Percentiles rank a stretch among this genome's conserved stretches.
These are phyloP conservation scores for Drymonia ruficornis DNA, from an alignment of 2,888 invertebrate species.

Conservation along the genomic window DNA sequence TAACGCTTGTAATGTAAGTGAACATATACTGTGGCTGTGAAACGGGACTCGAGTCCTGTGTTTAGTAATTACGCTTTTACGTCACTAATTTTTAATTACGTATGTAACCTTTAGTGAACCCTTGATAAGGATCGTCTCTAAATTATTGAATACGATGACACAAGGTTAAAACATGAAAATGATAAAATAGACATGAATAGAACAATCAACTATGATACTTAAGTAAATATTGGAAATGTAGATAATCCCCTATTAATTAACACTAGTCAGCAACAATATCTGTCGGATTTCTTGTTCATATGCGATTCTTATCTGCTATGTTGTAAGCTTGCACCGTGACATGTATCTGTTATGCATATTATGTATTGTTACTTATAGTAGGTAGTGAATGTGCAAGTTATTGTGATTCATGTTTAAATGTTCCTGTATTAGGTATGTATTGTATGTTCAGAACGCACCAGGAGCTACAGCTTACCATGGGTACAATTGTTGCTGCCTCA, in stretches of 20 bases:
- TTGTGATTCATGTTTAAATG: conserved; percentile 20
- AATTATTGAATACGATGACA: conserved; percentile 27
- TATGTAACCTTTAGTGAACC: conserved; percentile 44
- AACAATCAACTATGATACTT: background rate
- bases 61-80: conserved; percentile 77
- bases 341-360: conserved; percentile 1
- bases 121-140: conserved; percentile 35
- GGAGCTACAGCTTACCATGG: conserved; percentile 18
- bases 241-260: conserved; percentile 53
- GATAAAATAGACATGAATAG: background rate
- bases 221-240: conserved; percentile 9
- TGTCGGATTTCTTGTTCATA: conserved; percentile 26
- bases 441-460: background rate
- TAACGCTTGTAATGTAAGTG: conserved; percentile 75
- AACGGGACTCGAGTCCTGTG: conserved; percentile 66
- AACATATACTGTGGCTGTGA: conserved; percentile 82
- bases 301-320: conserved; percentile 10
- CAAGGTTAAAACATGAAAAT: conserved; percentile 34
- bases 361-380: background rate
- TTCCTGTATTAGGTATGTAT: conserved; percentile 29
- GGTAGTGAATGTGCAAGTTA: conserved; percentile 26
- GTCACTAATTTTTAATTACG: conserved; percentile 74
- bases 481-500: conserved; percentile 11
- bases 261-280: conserved; percentile 64
- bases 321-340: background rate